phyloP scores from a whole-genome alignment of 1,140 invertebrate genomes.

The Procambarus virginalis region DNA sequence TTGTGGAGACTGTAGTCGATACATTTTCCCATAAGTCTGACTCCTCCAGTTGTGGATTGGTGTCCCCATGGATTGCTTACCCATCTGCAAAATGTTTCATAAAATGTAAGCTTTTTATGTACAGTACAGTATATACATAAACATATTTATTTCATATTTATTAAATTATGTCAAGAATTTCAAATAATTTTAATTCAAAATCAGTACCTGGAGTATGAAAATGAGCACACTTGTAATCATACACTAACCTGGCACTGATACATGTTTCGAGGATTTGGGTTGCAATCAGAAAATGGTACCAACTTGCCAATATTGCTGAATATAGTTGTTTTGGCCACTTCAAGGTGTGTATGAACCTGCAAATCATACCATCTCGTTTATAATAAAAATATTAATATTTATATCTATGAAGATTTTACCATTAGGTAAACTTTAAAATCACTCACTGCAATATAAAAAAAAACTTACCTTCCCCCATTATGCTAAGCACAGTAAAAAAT shows the following conservation, averaged over 20 bases:
- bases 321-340: conserved; percentile 90
- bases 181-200: background rate
- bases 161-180: background rate
- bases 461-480: too few species aligned
- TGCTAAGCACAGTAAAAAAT: too few species aligned
- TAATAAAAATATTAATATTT: too few species aligned
- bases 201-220: background rate
- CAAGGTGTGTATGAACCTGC: conserved; percentile 84
- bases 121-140: too few species aligned
- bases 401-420: too few species aligned
- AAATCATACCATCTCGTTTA: background rate
- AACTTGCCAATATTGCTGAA: conserved; percentile 94
- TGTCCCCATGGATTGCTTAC: conserved; percentile 99
- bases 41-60: conserved; percentile 90
- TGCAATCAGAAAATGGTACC: conserved; percentile 99
- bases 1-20: conserved; percentile 82
- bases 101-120: too few species aligned
- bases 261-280: conserved; percentile 99
- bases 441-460: too few species aligned
- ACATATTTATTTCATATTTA: too few species aligned
- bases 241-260: conserved; percentile 91
- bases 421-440: too few species aligned
- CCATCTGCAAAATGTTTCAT: conserved; percentile 80
- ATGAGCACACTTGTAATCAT: too few species aligned
- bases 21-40: conserved; percentile 94